These are phyloP conservation scores for Acanthis flammea DNA, from an alignment of 2,797 vertebrate genomes.

Conservation along the genomic window DNA sequence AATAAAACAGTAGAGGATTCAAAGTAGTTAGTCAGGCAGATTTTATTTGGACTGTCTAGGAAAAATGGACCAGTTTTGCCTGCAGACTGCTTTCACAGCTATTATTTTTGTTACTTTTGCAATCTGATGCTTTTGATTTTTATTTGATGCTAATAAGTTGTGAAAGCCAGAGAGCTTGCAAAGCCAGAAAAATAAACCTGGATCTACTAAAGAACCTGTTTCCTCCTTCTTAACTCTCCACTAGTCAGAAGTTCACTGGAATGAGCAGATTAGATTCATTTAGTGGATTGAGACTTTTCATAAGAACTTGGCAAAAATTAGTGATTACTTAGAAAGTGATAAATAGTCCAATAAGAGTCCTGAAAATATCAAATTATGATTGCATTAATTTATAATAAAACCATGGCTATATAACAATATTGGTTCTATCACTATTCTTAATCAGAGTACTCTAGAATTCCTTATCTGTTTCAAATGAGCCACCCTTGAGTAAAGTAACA, in stretches of 20 bases:
- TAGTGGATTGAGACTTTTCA: not conserved
- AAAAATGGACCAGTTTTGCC: not conserved
- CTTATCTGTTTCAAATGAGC: not conserved
- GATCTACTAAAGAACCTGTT: slow-evolving; percentile 21
- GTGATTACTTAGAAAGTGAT: not conserved
- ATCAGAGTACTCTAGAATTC: not conserved
- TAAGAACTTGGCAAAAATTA: not conserved
- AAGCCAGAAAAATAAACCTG: slow-evolving; percentile 47
- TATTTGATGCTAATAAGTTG: slow-evolving; percentile 6
- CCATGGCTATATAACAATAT: not conserved
- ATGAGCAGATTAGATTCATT: not conserved
- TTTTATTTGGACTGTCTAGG: not conserved
- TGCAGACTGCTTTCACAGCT: not conserved
- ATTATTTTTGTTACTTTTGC: slow-evolving; percentile 16
- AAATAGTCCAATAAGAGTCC: not conserved
- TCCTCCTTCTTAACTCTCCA: not conserved
- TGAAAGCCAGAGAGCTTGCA: slow-evolving; percentile 31
- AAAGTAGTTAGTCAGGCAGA: not conserved
- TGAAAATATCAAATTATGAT: not conserved
- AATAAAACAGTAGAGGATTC: not conserved
- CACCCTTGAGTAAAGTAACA: not conserved
- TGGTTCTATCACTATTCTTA: not conserved
- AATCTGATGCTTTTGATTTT: slow-evolving; percentile 40
- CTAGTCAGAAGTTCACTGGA: not conserved
- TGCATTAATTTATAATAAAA: not conserved